Evolutionary conservation across 1,140 invertebrate species (phyloP), one percentile per base, ranked within the genome.

Genomic region (Neodiprion fabricii): DNA sequence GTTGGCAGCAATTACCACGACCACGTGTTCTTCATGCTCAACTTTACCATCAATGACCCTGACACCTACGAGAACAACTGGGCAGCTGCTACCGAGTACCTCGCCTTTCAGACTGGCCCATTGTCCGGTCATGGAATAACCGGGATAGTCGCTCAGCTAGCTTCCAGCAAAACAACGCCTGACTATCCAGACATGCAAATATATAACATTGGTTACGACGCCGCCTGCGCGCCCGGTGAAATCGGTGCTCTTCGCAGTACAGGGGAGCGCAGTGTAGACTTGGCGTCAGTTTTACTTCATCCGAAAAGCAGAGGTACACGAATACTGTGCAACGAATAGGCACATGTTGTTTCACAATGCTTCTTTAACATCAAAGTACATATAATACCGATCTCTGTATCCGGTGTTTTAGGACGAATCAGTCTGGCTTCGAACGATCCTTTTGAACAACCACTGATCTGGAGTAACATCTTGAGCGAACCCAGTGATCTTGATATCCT

Each of bases 111-210:
- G 91, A 78, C 93, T 83, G 94, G 94, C 9, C 89, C 95, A 0
- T 92, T 95, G 92, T 93, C 94, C 9, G 92, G 93, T 7, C 93
- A 93, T 9, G 94, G 93, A 86, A 72, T 92, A 76, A 90, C 90
- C 1, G 91, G 91, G 82, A 88, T 92, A 0, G 92, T 91, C 0
- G 92, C 89, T 0, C 89, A 91, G 61, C 79, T 92, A 4, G 89
- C 91, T 61, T 92, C 92, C 0, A 88, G 88, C 2, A 89, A 89
- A 23, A 91, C 91, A 0, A 87, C 90, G n/a, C 82, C 87, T 0
- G 82, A 85, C n/a, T 73, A 82, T 78, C 86, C 87, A 2, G 85
- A 88, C 50, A 80, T 89, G 2, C 89, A 90, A 71, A 77, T 91
- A 12, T 89, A 90, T 75, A 89, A 87, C 66, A 84, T 87, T 12